These are phyloP conservation scores for Psylliodes chrysocephalus DNA, from an alignment of 2,888 invertebrate genomes.

Conservation along the genomic window DNA sequence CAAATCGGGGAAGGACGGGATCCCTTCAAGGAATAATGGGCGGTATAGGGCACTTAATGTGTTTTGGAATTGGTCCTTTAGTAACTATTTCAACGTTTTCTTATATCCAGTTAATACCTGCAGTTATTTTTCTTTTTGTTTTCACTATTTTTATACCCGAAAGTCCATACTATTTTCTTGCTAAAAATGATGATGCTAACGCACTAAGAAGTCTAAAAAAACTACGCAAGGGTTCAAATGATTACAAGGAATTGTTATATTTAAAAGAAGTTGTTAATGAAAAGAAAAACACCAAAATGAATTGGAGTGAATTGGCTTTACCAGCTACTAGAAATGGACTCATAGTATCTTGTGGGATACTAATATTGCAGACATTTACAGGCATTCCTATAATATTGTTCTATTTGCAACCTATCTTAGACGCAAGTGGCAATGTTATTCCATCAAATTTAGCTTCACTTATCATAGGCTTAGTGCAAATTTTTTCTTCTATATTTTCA, in stretches of 20 bases:
- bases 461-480: slow-evolving; percentile 79
- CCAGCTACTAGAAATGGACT: slow-evolving; percentile 35
- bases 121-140: slow-evolving; percentile 19
- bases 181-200: slow-evolving; percentile 70
- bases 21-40: slow-evolving; percentile 79
- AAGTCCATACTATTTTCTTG: slow-evolving; percentile 40
- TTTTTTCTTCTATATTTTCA: slow-evolving; percentile 75
- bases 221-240: not conserved
- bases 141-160: slow-evolving; percentile 33
- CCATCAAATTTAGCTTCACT: slow-evolving; percentile 76
- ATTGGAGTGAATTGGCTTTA: not conserved
- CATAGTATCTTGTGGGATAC: slow-evolving; percentile 57
- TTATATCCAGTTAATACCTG: slow-evolving; percentile 23
- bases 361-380: slow-evolving; percentile 55
- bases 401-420: slow-evolving; percentile 78
- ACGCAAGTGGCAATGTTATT: slow-evolving; percentile 56
- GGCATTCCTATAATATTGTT: slow-evolving; percentile 83
- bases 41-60: slow-evolving; percentile 71
- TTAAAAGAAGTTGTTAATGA: not conserved
- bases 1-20: slow-evolving; percentile 77
- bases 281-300: not conserved
- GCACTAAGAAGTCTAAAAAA: not conserved
- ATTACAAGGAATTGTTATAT: not conserved
- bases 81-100: slow-evolving; percentile 14
- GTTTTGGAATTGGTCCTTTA: slow-evolving; percentile 74